Base-by-base conservation (phyloP, 2,888 invertebrate genomes). In the Diaprepes abbreviatus region DNA sequence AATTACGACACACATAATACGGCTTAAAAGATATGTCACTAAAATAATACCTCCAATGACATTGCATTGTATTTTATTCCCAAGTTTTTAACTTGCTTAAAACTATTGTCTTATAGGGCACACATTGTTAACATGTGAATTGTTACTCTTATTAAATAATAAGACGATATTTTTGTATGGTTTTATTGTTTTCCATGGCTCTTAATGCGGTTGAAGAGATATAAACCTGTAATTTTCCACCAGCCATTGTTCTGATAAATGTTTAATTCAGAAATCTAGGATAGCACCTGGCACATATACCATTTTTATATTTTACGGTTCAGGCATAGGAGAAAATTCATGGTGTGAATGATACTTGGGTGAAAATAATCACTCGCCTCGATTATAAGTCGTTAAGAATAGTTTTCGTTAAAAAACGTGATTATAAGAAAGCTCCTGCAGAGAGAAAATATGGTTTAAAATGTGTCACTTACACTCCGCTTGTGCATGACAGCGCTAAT, bases 31-130 rank as follows among this genome's bases (percentile, higher is more conserved):
- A 58, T 58, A 58, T 58, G 58, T 58, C 58, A 58, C 58, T 58
- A 43, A 17, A 24, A 16, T 28, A 28, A 38, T 28, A 40, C 9
- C 5, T 28, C 48, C 48, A 43, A 28, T 58, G 58, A 43, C 58
- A 58, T 58, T 58, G 58, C 38, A 58, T 58, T 58, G 58, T 58
- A 21, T 43, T 43, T 43, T 21, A 43, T 58, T 58, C 58, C 14
- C 58, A 31, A 58, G 58, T 58, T 43, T 43, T 58, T 40, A 43
- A 58, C 43, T 38, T 43, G 43, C 16, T 58, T 16, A 21, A 58
- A 43, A 58, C 58, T 58, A 58, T 58, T 58, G 58, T 58, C 43
- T 43, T 28, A 58, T 43, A 43, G 43, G 48, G 28, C 28, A 16
- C 48, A 48, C 24, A 45, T 45, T 45, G 45, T 45, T 45, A 45